Base-by-base conservation (phyloP, 2,797 vertebrate genomes). In the Sebastes steindachneri region DNA sequence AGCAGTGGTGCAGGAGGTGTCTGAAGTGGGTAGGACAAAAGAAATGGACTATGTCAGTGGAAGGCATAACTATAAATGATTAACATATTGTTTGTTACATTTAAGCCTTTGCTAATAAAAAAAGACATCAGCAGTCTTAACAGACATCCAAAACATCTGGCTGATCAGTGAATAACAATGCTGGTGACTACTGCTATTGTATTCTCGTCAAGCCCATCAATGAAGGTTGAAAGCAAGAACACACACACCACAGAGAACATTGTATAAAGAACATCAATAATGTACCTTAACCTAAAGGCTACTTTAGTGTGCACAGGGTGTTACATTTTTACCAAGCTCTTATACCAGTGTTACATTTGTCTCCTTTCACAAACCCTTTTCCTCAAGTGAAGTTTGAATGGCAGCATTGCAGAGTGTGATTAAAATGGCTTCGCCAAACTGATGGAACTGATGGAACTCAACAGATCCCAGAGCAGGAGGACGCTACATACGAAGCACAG, bases 1-100 rank as follows among this genome's bases (percentile, higher is more conserved):
- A 99, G 89, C 99, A 99, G 94, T 99, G 99, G 93, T 99, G 99
- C 87, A 99, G 97, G 64, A 99, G 97, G 93, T 99, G 99, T 87
- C 98, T 99, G 92, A 31, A 90, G 67, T 14, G 55, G 59, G 23
- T 25, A 57, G 1, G 33, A 72, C 9, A 74, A 25, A 25, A 68
- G 21, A 14, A 29, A 71, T 11, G 26, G 17, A 67, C 2, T 7
- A 33, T 5, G 55, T 84, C 45, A 80, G 41, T 19, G 5, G 15
- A 68, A 26, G 48, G 53, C 6, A 71, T 7, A 23, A 51, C 5
- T 14, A 19, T 28, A 29, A 4, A 26, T 48, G 4, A 60, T 69
- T 23, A 17, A 70, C 21, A 11, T 17, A 26, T 19, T 21, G 41
- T 10, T 63, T 70, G 10, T 69, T 70, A 54, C 14, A 67, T 55